Percentiles rank a stretch among this genome's conserved stretches.
phyloP scores from a whole-genome alignment of 1,140 invertebrate genomes.

The honey bee (Apis mellifera) region Amel_HAv3.1 CM009941.2:12004001-12004500 shows the following conservation, averaged over 20 bases:
- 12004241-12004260: no score
- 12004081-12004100: background rate
- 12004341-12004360: background rate
- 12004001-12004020: background rate
- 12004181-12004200: background rate
- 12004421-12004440: slow-evolving; percentile 17
- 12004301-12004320: no score
- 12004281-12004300: no score
- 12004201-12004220: background rate
- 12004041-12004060: background rate
- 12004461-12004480: slow-evolving; percentile 19
- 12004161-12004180: background rate
- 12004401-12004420: background rate
- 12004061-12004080: background rate
- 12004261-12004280: no score
- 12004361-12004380: background rate
- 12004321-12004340: no score
- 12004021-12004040: background rate
- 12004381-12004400: background rate
- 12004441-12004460: slow-evolving; percentile 6
- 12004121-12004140: slow-evolving; percentile 15
- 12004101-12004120: slow-evolving; percentile 5
- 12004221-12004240: background rate
- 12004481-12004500: background rate
- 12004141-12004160: slow-evolving; percentile 30